Evolutionary conservation across 2,888 invertebrate species (phyloP), one percentile per base, ranked within the genome.

Genomic region (Drosophila neoperkinsi): DNA sequence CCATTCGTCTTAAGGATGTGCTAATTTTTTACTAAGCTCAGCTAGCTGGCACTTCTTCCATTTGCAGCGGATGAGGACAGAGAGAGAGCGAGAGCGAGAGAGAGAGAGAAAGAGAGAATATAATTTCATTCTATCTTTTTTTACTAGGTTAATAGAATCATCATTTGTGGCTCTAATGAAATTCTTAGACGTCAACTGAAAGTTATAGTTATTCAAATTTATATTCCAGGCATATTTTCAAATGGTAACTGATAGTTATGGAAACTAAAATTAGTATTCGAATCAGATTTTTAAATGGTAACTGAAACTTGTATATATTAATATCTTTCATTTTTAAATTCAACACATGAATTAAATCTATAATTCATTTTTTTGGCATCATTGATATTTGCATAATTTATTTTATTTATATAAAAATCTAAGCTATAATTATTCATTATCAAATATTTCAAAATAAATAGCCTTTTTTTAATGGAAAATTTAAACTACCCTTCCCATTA

Each of bases 11-110:
- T 90, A 63, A 90, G 73, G 68, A 86, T 79, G 86, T 90, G 86
- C 61, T 86, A 90, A 86, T 86, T 88, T 80, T 74, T 77, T 76
- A 76, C 81, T 71, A 58, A 77, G 66, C 76, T 38, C 62, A 71
- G 71, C 77, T 75, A 65, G 49, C 52, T 33, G 56, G 1, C 49
- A 30, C 34, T 51, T 61, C 11, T 13, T 43, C 7, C 16, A 25
- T 46, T 46, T 16, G 21, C 16, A 46, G 16, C 21, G 21, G 7
- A 21, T 25, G 21, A 25, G 46, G 7, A 21, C 2, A 11, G 9
- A 41, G 9, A n/a, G 3, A 18, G 0, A n/a, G 6, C n/a, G 4
- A 46, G 1, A 43, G 11, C 11, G 2, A 41, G 25, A 25, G 25
- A 10, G 2, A n/a, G 11, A n/a, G 21, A 7, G 11, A 10, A 10